Evolutionary conservation across 1,140 invertebrate genomes (phyloP).

Genomic region (Coenobita brevimanus): DNA sequence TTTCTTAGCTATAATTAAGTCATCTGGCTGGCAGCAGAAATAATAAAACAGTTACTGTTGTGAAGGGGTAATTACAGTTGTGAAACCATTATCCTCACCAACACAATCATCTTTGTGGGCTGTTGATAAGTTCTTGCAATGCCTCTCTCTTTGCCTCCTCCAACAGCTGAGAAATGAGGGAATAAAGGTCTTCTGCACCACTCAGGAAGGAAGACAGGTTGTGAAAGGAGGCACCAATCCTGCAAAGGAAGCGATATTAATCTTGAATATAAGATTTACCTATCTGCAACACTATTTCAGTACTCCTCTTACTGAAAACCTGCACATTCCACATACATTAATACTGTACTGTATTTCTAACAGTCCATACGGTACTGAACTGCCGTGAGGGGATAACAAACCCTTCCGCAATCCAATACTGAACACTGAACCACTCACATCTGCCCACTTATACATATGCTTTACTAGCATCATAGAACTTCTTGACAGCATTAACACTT

Average conservation of each 20-base stretch:
- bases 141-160: conserved; percentile 25
- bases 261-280: background rate
- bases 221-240: conserved; percentile 19
- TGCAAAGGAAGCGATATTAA: background rate
- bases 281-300: background rate
- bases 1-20: too few relatives aligned
- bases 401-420: too few relatives aligned
- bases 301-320: background rate
- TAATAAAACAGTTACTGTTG: background rate
- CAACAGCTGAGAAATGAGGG: conserved; percentile 9
- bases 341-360: too few relatives aligned
- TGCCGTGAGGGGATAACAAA: too few relatives aligned
- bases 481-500: too few relatives aligned
- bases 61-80: background rate
- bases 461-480: too few relatives aligned
- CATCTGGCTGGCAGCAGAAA: background rate
- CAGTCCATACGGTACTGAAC: too few relatives aligned
- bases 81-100: background rate
- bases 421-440: too few relatives aligned
- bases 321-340: too few relatives aligned
- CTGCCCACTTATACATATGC: too few relatives aligned
- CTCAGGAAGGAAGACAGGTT: conserved; percentile 8
- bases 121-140: conserved; percentile 13
- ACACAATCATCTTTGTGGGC: background rate
- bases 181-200: conserved; percentile 1